These are phyloP conservation scores for Amblyteles armatorius DNA, from an alignment of 2,888 invertebrate species.

Conservation along the genomic window DNA sequence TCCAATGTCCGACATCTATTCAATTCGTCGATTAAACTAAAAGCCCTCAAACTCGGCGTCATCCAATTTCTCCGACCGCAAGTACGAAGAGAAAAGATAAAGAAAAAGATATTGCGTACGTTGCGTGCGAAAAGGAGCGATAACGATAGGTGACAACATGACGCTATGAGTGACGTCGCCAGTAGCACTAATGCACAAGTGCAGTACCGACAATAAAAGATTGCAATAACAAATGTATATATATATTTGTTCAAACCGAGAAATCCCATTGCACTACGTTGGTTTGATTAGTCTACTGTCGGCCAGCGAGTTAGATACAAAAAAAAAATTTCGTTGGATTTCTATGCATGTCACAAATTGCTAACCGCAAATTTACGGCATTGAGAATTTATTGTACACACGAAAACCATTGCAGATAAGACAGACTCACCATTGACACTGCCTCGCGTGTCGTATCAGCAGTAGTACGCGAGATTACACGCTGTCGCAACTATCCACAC, in stretches of 20 bases:
- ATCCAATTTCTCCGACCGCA: neutral
- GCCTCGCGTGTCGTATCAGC: constrained; percentile 28
- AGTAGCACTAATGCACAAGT: constrained; percentile 3
- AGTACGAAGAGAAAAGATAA: neutral
- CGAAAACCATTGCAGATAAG: constrained; percentile 1
- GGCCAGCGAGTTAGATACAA: neutral
- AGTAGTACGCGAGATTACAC: constrained; percentile 40
- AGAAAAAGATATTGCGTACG: neutral
- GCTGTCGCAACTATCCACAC: constrained; percentile 23
- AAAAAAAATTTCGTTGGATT: neutral
- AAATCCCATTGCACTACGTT: constrained; percentile 4
- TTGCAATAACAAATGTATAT: neutral
- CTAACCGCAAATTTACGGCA: neutral
- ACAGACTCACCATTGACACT: constrained; percentile 48
- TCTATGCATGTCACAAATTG: neutral
- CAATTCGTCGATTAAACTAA: too few relatives aligned
- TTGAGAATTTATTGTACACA: neutral
- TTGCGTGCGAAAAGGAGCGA: constrained; percentile 6
- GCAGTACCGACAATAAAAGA: too few relatives aligned
- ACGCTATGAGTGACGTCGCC: constrained; percentile 9
- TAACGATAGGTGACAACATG: neutral
- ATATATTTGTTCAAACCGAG: neutral
- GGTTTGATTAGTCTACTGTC: neutral
- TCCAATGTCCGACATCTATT: too few relatives aligned
- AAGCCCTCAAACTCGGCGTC: neutral